Evolutionary conservation across 2,888 invertebrate genomes (phyloP), one percentile per base, ranked within the genome.

Genomic region (Baccha elongata): DNA sequence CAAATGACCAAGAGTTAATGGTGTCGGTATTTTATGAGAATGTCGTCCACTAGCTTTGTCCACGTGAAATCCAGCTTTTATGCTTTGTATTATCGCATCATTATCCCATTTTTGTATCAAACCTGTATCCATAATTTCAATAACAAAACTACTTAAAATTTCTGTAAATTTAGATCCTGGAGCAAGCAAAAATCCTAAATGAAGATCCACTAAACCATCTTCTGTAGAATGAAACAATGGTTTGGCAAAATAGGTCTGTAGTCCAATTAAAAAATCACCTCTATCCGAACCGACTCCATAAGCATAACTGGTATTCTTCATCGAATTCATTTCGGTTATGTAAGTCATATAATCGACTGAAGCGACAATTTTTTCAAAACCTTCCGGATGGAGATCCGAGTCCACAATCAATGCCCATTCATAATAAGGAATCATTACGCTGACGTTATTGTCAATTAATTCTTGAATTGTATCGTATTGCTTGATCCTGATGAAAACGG

Each of bases 381-480:
- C 64, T 2, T 15, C 19, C 1, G 52, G 48, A 42, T 29, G 48
- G 0, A 17, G 3, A 7, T 44, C 52, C 15, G 13, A 11, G 11
- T 42, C 19, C 1, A 52, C 10, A 35, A 32, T 52, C 4, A 53
- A 13, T 1, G 55, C 35, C 73, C 53, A 55, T 17, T 73, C 46
- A n/a, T 46, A 64, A 1, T 64, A 15, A 1, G 46, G 44, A 8
- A 73, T 46, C 64, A 80, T 48, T 6, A 74, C 48, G 6, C n/a
- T 62, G 5, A 80, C 15, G 6, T 80, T 42, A 10, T 74, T 67
- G 3, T 68, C 74, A 21, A 80, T 69, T 3, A 80, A 32, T 5
- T 80, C 80, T 15, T 58, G 46, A 13, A 80, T 3, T 0, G 80
- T 74, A 0, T 69, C 46, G n/a, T 35, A 68, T 10, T 69, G 68